Percentiles rank a stretch among this genome's conserved stretches.
These are phyloP conservation scores for Gymnothorax javanicus DNA, from an alignment of 2,797 vertebrate species.

Conservation along the genomic window DNA sequence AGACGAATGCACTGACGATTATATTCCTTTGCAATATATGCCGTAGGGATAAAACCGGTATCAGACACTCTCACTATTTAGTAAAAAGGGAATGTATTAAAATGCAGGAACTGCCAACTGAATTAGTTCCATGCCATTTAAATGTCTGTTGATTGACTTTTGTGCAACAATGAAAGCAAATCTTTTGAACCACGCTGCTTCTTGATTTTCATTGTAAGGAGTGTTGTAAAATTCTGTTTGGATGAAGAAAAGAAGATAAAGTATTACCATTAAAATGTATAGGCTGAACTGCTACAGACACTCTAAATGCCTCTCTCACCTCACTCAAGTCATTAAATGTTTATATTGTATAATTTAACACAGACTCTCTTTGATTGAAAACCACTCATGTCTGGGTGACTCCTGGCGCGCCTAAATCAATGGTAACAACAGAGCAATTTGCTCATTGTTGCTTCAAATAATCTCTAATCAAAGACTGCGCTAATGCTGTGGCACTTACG, in stretches of 20 bases:
- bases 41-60: too few species aligned
- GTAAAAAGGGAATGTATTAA: not conserved
- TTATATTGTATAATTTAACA: conserved; percentile 63
- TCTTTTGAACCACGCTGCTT: not conserved
- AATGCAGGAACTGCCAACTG: not conserved
- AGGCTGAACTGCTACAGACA: not conserved
- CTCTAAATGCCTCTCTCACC: conserved; percentile 57
- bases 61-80: too few species aligned
- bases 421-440: conserved; percentile 56
- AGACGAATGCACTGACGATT: too few species aligned
- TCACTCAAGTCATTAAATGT: conserved; percentile 75
- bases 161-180: not conserved
- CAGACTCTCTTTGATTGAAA: conserved; percentile 43
- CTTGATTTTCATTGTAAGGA: not conserved
- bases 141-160: not conserved
- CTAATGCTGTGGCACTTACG: conserved; percentile 48
- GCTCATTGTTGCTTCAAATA: conserved; percentile 63
- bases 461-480: conserved; percentile 66
- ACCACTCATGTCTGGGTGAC: conserved; percentile 22
- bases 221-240: not conserved
- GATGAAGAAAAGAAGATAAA: not conserved
- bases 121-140: not conserved
- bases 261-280: not conserved
- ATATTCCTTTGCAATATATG: too few species aligned
- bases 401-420: conserved; percentile 61